These are phyloP conservation scores for Diaperis boleti DNA, from an alignment of 2,888 invertebrate genomes.

Conservation along the genomic window DNA sequence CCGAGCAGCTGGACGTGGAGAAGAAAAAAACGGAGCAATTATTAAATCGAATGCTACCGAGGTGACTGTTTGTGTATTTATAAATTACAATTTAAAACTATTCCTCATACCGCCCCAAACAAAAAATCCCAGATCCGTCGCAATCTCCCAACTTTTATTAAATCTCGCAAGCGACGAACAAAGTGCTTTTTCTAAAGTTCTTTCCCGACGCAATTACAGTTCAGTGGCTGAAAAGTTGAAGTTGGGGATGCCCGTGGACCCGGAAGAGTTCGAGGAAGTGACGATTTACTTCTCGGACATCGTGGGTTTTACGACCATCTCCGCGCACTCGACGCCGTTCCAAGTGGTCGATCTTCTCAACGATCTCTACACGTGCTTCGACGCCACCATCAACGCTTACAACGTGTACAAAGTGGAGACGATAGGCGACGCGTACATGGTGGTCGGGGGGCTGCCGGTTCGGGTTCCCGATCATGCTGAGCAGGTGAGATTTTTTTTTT, in stretches of 20 bases:
- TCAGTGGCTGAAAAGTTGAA: conserved; percentile 93
- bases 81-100: no score
- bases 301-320: conserved; percentile 93
- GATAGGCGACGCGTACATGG: conserved; percentile 96
- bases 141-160: conserved; percentile 2
- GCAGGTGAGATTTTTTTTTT: conserved; percentile 60
- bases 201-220: conserved; percentile 66
- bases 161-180: background rate
- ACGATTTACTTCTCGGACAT: conserved; percentile 97
- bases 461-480: conserved; percentile 86
- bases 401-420: conserved; percentile 95
- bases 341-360: conserved; percentile 91
- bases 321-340: conserved; percentile 91
- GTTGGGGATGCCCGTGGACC: conserved; percentile 90
- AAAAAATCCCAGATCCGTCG: no score
- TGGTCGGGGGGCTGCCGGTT: conserved; percentile 88
- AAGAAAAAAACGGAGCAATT: conserved; percentile 96
- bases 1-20: conserved; percentile 93
- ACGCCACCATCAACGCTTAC: conserved; percentile 92
- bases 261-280: conserved; percentile 92
- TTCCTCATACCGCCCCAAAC: no score
- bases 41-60: conserved; percentile 89
- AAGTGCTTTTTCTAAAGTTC: background rate
- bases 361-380: conserved; percentile 93
- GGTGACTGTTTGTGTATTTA: no score